Conservation (phyloP, 2,888 invertebrate genomes). For the Drosophila falleni region DNA sequence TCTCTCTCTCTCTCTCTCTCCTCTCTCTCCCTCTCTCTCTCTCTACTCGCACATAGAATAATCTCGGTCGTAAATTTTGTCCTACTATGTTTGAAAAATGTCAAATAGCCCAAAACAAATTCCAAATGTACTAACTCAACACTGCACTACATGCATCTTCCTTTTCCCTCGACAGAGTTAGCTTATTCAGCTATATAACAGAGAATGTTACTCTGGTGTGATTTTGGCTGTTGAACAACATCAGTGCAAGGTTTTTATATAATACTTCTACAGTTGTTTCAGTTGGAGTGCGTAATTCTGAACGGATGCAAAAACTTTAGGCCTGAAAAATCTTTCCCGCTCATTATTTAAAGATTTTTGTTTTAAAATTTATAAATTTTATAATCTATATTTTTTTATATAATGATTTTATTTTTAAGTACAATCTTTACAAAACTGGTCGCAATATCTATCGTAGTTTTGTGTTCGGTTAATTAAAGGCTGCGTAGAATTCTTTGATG, state of each 20-base stretch:
- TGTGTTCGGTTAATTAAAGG: too few relatives aligned
- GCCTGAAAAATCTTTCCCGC: background rate
- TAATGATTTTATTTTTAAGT: background rate
- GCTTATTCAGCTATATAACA: background rate
- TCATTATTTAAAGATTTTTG: too few relatives aligned
- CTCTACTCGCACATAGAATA: conserved; percentile 25
- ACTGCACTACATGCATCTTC: conserved; percentile 3
- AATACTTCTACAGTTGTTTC: background rate
- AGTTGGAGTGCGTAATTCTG: background rate
- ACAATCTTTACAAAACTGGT: background rate
- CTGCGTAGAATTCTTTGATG: background rate
- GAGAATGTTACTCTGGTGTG: background rate
- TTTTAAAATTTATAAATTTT: too few relatives aligned
- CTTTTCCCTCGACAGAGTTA: background rate
- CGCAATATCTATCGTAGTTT: background rate
- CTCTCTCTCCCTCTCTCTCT: too few relatives aligned
- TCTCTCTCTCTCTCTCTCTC: too few relatives aligned
- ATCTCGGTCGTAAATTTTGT: conserved; percentile 59
- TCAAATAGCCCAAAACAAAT: conserved; percentile 24
- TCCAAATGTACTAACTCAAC: conserved; percentile 15
- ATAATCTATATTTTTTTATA: too few relatives aligned
- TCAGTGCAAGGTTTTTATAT: background rate
- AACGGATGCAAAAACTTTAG: background rate
- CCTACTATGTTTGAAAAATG: conserved; percentile 58
- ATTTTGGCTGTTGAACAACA: background rate